A percentile compares a stretch with the other conserved stretches of the same genome.
phyloP scores from a whole-genome alignment of 2,888 invertebrate species.

The Dilophus febrilis region DNA sequence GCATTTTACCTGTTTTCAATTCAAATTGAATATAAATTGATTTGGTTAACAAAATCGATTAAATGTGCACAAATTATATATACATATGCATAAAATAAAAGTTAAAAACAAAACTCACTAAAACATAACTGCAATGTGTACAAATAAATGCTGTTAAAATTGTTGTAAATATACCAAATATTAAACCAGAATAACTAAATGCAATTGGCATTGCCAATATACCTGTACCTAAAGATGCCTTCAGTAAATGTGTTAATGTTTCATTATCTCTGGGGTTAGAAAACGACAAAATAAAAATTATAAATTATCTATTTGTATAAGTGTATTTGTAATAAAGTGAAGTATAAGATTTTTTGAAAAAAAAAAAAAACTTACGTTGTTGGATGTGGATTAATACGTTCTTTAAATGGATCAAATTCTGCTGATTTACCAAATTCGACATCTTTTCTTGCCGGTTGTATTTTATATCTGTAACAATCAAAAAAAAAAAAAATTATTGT shows the following conservation, averaged over 20 bases:
- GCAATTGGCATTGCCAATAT: conserved; percentile 90
- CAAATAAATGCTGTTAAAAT: conserved; percentile 74
- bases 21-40: conserved; percentile 12
- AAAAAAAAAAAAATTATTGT: not conserved
- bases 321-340: too few species aligned
- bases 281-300: conserved; percentile 14
- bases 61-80: conserved; percentile 12
- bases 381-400: conserved; percentile 53
- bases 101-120: conserved; percentile 38
- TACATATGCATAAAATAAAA: too few species aligned
- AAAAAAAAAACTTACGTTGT: conserved; percentile 51
- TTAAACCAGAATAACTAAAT: conserved; percentile 71
- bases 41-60: not conserved
- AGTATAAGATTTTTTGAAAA: not conserved
- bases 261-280: conserved; percentile 66
- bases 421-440: conserved; percentile 37
- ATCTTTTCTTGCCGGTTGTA: conserved; percentile 35
- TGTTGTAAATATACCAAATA: conserved; percentile 68
- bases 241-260: conserved; percentile 82
- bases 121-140: conserved; percentile 86
- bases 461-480: conserved; percentile 38
- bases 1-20: conserved; percentile 48
- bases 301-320: too few species aligned
- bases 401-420: conserved; percentile 58
- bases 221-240: conserved; percentile 92